Percentiles rank a stretch among this genome's conserved stretches.
Conservation (phyloP, 2,888 invertebrate genomes). For the Lochmaea crataegi region DNA sequence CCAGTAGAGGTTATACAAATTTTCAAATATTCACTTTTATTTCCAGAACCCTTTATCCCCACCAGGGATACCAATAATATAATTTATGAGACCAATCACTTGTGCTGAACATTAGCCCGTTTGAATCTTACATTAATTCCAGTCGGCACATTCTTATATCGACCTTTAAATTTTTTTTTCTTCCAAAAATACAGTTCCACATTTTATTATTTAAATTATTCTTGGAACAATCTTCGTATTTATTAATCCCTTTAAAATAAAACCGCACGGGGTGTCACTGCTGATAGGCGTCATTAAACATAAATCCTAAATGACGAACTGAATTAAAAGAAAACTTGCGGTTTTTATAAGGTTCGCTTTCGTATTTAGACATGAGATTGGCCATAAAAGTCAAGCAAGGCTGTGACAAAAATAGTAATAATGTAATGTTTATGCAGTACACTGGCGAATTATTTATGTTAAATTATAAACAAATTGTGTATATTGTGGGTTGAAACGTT, state of each 20-base stretch:
- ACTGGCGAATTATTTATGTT: constrained; percentile 42
- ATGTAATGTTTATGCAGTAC: constrained; percentile 41
- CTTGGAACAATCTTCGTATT: too few relatives aligned
- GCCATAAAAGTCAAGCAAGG: constrained; percentile 45
- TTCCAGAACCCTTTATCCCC: too few relatives aligned
- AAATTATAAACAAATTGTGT: constrained; percentile 42
- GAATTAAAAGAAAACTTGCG: constrained; percentile 35
- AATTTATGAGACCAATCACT: too few relatives aligned
- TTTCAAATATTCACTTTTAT: too few relatives aligned
- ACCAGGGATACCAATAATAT: too few relatives aligned
- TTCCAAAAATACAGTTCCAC: too few relatives aligned
- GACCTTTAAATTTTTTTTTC: too few relatives aligned
- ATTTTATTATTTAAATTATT: too few relatives aligned
- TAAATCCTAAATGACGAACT: constrained; percentile 32
- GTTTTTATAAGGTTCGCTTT: constrained; percentile 43
- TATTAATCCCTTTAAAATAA: background rate
- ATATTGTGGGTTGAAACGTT: constrained; percentile 19
- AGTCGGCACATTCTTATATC: too few relatives aligned
- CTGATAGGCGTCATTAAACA: constrained; percentile 23
- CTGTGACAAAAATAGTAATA: constrained; percentile 43
- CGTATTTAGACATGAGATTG: constrained; percentile 41
- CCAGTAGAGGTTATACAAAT: too few relatives aligned
- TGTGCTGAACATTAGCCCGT: too few relatives aligned
- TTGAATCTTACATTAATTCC: too few relatives aligned
- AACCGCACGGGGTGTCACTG: background rate